Percentiles rank a stretch among this genome's conserved stretches.
Conservation (phyloP, 1,140 invertebrate species). For the Onthophagus taurus region DNA sequence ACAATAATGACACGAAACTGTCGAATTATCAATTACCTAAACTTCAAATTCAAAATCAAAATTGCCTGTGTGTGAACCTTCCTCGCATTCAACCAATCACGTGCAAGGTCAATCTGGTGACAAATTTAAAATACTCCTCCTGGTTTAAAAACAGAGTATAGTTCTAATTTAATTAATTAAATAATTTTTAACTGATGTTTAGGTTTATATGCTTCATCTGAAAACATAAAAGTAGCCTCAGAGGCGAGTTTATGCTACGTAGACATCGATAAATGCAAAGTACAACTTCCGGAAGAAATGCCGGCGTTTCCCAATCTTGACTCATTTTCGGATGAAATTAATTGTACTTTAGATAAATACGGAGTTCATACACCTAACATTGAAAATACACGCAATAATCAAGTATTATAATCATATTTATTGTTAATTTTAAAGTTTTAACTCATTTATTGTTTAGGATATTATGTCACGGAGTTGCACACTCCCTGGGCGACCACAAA, state of each 20-base stretch:
- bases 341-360: constrained; percentile 68
- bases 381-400: constrained; percentile 28
- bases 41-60: no score
- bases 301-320: constrained; percentile 83
- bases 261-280: constrained; percentile 85
- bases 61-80: no score
- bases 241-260: constrained; percentile 90
- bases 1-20: no score
- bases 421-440: no score
- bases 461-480: constrained; percentile 48
- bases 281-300: constrained; percentile 92
- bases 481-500: constrained; percentile 42
- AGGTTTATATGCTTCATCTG: constrained; percentile 46
- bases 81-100: no score
- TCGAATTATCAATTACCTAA: no score
- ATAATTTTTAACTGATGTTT: no score
- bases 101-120: no score
- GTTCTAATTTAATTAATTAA: no score
- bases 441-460: constrained; percentile 35
- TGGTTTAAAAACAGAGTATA: no score
- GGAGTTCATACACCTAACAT: constrained; percentile 42
- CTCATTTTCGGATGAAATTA: constrained; percentile 80
- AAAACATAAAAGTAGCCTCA: constrained; percentile 44
- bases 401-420: constrained; percentile 29
- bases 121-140: no score